A percentile compares a stretch with the other conserved stretches of the same genome.
Conservation (phyloP, 1,140 invertebrate species). For the Bombus terrestris region DNA sequence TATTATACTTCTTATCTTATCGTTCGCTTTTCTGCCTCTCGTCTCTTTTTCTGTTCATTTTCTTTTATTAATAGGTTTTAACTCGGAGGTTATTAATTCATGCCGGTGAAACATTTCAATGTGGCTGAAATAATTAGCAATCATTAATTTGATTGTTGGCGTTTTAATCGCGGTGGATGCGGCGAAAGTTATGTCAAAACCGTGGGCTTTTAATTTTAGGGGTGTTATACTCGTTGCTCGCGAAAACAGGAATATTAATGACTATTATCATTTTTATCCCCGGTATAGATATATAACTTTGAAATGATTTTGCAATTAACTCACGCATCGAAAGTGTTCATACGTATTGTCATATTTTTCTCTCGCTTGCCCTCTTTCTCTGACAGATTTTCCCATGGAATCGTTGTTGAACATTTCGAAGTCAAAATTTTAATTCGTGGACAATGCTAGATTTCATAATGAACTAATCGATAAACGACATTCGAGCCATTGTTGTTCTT, state of each 20-base stretch:
- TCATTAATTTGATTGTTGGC: conserved; percentile 9
- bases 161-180: conserved; percentile 16
- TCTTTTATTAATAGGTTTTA: background rate
- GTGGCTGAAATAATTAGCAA: conserved; percentile 19
- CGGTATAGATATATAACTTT: background rate
- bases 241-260: conserved; percentile 14
- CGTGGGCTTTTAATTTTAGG: background rate
- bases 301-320: conserved; percentile 16
- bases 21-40: background rate
- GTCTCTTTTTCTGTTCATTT: background rate
- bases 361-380: background rate
- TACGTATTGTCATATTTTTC: background rate
- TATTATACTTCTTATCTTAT: background rate
- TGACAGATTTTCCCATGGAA: no score
- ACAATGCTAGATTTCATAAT: background rate
- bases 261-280: conserved; percentile 18
- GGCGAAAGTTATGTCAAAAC: conserved; percentile 3
- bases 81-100: conserved; percentile 15
- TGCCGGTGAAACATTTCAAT: conserved; percentile 6
- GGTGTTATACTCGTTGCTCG: background rate
- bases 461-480: background rate
- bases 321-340: background rate
- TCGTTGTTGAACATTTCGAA: background rate
- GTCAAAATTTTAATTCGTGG: background rate
- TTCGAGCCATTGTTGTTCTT: background rate